A percentile compares a stretch with the other conserved stretches of the same genome.
phyloP scores from a whole-genome alignment of 64 coral and sea anemone genomes.

The Porites australiensis region DNA sequence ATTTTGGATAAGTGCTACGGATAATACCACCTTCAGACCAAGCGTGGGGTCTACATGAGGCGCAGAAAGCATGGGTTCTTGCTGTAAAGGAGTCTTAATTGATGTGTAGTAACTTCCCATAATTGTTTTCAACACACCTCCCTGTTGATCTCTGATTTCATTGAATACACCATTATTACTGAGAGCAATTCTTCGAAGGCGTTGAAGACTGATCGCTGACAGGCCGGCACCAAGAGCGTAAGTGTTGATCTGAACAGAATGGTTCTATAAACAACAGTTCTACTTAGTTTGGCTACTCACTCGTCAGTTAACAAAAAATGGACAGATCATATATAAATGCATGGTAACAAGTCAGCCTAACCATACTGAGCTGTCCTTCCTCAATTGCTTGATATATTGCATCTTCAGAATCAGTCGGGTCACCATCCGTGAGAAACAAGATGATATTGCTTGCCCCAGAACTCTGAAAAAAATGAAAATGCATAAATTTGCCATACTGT shows the following conservation, averaged over 20 bases:
- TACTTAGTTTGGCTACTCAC: too few species aligned
- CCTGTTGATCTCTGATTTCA: conserved; percentile 12
- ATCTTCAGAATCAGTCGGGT: conserved; percentile 10
- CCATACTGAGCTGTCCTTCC: background rate
- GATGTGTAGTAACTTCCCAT: conserved; percentile 50
- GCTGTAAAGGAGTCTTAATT: background rate
- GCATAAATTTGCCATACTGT: background rate
- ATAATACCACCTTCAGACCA: conserved; percentile 14
- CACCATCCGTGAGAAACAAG: conserved; percentile 45
- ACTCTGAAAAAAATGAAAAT: background rate
- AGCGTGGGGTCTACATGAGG: conserved; percentile 21
- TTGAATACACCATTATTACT: conserved; percentile 15
- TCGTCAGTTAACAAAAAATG: too few species aligned
- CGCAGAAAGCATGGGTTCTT: conserved; percentile 12
- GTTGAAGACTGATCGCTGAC: background rate
- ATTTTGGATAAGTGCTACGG: conserved; percentile 9
- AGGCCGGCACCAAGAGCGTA: conserved; percentile 22
- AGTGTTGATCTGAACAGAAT: conserved; percentile 13
- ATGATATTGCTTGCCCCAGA: conserved; percentile 10
- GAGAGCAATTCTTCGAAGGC: conserved; percentile 17
- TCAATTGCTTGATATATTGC: conserved; percentile 15
- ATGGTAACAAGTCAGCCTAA: background rate
- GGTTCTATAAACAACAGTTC: background rate
- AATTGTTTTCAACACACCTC: background rate
- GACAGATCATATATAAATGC: too few species aligned